These are phyloP conservation scores for Hipparchia sbordonii DNA, from an alignment of 2,888 invertebrate genomes.

Conservation along the genomic window DNA sequence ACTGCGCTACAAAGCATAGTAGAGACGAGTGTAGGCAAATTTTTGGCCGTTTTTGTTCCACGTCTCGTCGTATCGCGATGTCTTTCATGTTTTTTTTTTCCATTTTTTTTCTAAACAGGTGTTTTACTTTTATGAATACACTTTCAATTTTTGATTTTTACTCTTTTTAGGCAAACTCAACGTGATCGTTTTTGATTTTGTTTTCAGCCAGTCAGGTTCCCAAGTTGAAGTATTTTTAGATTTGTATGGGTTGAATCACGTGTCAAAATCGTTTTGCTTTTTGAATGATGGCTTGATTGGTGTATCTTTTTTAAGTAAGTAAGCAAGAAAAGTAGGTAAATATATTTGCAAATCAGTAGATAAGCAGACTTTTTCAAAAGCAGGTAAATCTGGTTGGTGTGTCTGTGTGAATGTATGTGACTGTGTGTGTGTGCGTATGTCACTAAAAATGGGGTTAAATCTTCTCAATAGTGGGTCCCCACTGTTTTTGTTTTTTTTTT, in stretches of 20 bases:
- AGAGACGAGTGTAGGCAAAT: conserved; percentile 7
- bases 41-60: conserved; percentile 21
- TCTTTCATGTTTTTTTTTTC: conserved; percentile 3
- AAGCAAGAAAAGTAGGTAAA: too few species aligned
- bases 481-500: too few species aligned
- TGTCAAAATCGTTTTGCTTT: background rate
- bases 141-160: conserved; percentile 9
- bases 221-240: background rate
- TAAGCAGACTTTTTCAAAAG: too few species aligned
- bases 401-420: too few species aligned
- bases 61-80: conserved; percentile 13
- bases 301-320: too few species aligned
- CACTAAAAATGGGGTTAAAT: too few species aligned
- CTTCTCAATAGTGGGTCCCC: too few species aligned
- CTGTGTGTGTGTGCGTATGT: too few species aligned
- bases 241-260: conserved; percentile 2
- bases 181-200: conserved; percentile 2
- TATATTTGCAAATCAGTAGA: too few species aligned
- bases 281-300: background rate
- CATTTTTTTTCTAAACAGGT: conserved; percentile 10
- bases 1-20: background rate
- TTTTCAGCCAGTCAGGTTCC: background rate
- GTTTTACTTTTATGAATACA: conserved; percentile 18
- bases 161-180: background rate
- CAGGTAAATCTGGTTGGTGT: too few species aligned